Evolutionary conservation across 2,113 vertebrate genomes (phyloP).

Genomic region (Glareola pratincola): DNA sequence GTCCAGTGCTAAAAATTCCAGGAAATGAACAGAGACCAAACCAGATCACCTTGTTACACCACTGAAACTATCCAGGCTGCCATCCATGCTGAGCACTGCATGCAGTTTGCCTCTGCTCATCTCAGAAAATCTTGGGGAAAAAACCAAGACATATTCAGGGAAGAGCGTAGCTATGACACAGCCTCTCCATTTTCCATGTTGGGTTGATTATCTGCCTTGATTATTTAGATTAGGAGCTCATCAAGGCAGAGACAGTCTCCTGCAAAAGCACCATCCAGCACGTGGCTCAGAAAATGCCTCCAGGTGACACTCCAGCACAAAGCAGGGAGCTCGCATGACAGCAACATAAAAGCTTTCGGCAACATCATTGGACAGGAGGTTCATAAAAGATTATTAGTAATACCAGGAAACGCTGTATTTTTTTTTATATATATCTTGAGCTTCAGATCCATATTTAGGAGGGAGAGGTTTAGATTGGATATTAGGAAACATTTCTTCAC

Average conservation of each 20-base stretch:
- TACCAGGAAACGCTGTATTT: background rate
- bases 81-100: fast-evolving
- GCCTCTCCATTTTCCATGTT: background rate
- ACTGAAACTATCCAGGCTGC: background rate
- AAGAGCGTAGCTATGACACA: background rate
- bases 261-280: background rate
- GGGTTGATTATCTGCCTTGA: background rate
- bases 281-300: background rate
- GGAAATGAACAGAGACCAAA: background rate
- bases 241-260: background rate
- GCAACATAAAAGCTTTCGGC: background rate
- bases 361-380: background rate
- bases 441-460: background rate
- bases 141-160: background rate
- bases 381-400: background rate
- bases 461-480: background rate
- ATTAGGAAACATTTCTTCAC: background rate
- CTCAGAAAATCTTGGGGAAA: background rate
- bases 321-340: background rate
- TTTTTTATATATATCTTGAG: background rate
- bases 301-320: background rate
- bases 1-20: background rate
- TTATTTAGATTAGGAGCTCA: background rate
- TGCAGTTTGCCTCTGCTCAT: background rate
- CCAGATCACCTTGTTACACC: background rate